These are phyloP conservation scores for Lepidurus arcticus DNA, from an alignment of 1,140 invertebrate genomes.

Conservation along the genomic window DNA sequence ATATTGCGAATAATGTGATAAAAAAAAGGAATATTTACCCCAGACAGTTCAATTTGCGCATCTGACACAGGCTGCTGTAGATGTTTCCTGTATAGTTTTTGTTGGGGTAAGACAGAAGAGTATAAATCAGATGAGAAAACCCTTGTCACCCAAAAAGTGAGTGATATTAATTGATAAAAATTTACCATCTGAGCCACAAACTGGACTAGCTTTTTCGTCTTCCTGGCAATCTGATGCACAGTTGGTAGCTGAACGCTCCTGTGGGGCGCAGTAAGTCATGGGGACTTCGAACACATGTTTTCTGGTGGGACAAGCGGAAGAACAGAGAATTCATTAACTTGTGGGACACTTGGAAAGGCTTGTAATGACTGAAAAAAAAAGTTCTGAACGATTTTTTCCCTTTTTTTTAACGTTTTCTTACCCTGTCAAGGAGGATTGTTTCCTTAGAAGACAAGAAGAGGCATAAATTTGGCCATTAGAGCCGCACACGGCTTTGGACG, in stretches of 20 bases:
- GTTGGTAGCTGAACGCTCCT: constrained; percentile 54
- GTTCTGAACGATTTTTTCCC: not conserved
- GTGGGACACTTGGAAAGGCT: not conserved
- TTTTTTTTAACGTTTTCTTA: constrained; percentile 23
- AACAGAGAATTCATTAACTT: not conserved
- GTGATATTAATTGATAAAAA: not conserved
- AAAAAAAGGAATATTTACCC: constrained; percentile 56
- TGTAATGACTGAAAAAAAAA: not conserved
- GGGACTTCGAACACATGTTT: constrained; percentile 87
- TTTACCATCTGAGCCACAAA: constrained; percentile 77
- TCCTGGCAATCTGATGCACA: constrained; percentile 65
- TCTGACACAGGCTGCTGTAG: constrained; percentile 81
- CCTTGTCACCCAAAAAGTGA: constrained; percentile 8
- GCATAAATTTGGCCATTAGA: constrained; percentile 85
- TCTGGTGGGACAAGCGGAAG: constrained; percentile 47
- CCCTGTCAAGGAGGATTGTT: constrained; percentile 14
- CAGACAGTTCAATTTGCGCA: constrained; percentile 75
- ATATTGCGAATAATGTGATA: not conserved
- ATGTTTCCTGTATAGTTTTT: constrained; percentile 48
- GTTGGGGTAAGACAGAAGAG: not conserved
- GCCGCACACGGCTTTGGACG: constrained; percentile 81
- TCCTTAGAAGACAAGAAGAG: constrained; percentile 48
- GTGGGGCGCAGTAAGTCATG: constrained; percentile 75
- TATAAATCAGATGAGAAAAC: not conserved
- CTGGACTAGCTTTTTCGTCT: constrained; percentile 55